Evolutionary conservation across 1,140 invertebrate species (phyloP).

Genomic region (Caerostris darwini): DNA sequence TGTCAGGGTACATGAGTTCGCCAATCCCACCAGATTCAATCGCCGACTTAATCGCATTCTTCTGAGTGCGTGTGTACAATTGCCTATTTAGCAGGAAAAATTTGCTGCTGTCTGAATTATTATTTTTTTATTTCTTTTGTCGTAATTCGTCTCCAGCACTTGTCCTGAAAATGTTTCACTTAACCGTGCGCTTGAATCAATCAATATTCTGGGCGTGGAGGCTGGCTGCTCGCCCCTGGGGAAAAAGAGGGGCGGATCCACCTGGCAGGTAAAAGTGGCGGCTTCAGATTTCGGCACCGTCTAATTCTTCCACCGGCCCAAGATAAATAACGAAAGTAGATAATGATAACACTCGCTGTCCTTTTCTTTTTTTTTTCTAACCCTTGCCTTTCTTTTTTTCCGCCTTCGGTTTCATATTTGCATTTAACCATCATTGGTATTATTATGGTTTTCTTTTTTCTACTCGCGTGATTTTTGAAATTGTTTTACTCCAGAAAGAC

Average conservation of each 20-base stretch:
- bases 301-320: conserved; percentile 1
- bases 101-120: background rate
- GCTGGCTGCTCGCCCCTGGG: background rate
- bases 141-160: conserved; percentile 1
- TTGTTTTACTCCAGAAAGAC: background rate
- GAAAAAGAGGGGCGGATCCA: conserved; percentile 31
- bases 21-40: background rate
- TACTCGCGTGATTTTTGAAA: background rate
- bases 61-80: background rate
- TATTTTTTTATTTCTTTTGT: background rate
- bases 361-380: background rate
- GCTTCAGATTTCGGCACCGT: conserved; percentile 30
- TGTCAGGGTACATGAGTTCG: background rate
- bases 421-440: conserved; percentile 33
- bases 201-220: conserved; percentile 41
- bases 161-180: conserved; percentile 28
- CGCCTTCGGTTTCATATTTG: background rate
- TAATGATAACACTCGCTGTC: background rate
- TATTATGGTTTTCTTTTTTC: background rate
- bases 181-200: conserved; percentile 18
- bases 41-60: background rate
- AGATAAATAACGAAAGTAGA: conserved; percentile 37
- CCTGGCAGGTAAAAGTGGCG: conserved; percentile 30
- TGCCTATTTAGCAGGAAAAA: background rate
- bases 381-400: background rate